These are phyloP conservation scores for Onychomys torridus DNA, from an alignment of 2,797 vertebrate species.

Conservation along the genomic window DNA sequence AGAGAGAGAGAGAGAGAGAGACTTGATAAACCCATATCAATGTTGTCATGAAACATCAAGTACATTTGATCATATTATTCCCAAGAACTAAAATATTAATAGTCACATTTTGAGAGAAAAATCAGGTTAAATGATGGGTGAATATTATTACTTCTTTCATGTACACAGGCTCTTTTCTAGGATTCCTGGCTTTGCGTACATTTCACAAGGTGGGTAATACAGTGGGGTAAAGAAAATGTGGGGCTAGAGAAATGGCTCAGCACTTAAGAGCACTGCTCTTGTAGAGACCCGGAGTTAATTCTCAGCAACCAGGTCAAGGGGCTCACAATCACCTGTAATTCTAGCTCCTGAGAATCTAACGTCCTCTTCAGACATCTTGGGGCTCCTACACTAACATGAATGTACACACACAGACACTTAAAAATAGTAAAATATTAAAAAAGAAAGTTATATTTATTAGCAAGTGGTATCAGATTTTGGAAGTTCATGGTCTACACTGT, in stretches of 20 bases:
- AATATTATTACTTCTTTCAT: background rate
- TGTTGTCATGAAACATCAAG: background rate
- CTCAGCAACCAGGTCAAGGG: too few species aligned
- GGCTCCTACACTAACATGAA: background rate
- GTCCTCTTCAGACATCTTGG: background rate
- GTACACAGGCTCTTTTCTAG: background rate
- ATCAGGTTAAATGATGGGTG: background rate
- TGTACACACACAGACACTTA: background rate
- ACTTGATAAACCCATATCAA: background rate
- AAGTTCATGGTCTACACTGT: background rate
- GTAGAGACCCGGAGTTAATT: background rate
- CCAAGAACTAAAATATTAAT: constrained; percentile 32
- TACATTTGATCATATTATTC: background rate
- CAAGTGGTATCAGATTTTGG: background rate
- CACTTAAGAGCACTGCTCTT: background rate
- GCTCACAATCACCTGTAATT: background rate
- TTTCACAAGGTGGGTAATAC: background rate
- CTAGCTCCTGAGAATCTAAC: background rate
- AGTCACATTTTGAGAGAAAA: background rate
- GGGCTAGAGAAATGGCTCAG: background rate
- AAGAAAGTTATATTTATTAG: background rate
- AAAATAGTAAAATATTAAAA: too few species aligned
- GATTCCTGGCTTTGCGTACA: background rate
- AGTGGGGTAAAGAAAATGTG: background rate
- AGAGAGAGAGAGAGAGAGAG: background rate